Conservation (phyloP, 2,888 invertebrate species). For the Drosophila mettleri region DNA sequence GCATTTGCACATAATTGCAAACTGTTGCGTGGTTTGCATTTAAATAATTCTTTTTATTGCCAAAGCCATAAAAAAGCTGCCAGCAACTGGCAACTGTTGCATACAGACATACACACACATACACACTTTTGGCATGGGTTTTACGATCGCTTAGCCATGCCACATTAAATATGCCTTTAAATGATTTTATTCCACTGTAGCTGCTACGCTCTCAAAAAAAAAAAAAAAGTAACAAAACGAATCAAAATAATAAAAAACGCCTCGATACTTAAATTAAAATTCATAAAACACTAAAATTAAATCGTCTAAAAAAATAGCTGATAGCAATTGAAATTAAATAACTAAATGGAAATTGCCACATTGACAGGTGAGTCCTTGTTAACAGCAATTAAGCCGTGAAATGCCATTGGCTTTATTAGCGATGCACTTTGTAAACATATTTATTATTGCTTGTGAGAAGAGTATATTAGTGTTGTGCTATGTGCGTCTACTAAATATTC, state of each 20-base stretch:
- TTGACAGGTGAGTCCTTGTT: slow-evolving; percentile 28
- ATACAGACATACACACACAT: slow-evolving; percentile 29
- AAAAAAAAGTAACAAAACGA: slow-evolving; percentile 8
- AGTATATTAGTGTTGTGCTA: not conserved
- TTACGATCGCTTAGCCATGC: slow-evolving; percentile 70
- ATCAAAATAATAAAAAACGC: slow-evolving; percentile 18
- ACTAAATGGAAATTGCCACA: not conserved
- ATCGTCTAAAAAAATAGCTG: slow-evolving; percentile 9
- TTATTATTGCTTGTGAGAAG: not conserved
- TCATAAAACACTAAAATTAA: slow-evolving; percentile 10
- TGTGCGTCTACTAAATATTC: too few species aligned
- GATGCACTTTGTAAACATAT: slow-evolving; percentile 8
- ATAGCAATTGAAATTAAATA: not conserved
- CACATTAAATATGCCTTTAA: slow-evolving; percentile 70
- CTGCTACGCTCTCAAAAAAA: slow-evolving; percentile 24
- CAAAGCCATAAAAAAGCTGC: slow-evolving; percentile 58
- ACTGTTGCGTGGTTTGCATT: slow-evolving; percentile 73
- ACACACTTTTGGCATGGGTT: slow-evolving; percentile 46
- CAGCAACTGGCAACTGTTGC: slow-evolving; percentile 66
- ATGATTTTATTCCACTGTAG: slow-evolving; percentile 45
- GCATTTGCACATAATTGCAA: slow-evolving; percentile 74
- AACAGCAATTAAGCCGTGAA: not conserved
- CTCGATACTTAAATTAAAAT: slow-evolving; percentile 19
- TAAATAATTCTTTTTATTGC: slow-evolving; percentile 52
- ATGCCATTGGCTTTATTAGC: slow-evolving; percentile 12